These are phyloP conservation scores for Rhabdophis nuchalis DNA, from an alignment of 2,797 vertebrate species.

Conservation along the genomic window DNA sequence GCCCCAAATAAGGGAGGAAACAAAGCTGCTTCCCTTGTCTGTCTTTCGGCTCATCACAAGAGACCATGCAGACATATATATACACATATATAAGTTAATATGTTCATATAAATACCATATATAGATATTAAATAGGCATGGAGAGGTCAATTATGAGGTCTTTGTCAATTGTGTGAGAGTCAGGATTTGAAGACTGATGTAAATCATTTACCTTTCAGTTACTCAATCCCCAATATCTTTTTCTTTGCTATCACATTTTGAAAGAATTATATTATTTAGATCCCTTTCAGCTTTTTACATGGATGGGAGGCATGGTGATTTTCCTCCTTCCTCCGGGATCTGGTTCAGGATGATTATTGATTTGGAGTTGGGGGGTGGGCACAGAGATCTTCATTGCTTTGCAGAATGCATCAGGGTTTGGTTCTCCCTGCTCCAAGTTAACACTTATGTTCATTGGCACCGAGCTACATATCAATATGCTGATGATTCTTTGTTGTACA, in stretches of 20 bases:
- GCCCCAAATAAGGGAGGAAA: too few relatives aligned
- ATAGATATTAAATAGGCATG: not conserved
- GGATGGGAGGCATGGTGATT: not conserved
- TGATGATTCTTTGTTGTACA: not conserved
- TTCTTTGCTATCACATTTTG: not conserved
- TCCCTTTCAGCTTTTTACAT: not conserved
- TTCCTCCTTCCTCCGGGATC: not conserved
- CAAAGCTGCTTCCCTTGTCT: too few relatives aligned
- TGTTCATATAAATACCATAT: not conserved
- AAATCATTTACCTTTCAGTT: not conserved
- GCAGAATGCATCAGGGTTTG: not conserved
- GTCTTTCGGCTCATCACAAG: too few relatives aligned
- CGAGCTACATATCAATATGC: not conserved
- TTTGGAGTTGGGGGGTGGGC: not conserved
- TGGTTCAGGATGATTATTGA: not conserved
- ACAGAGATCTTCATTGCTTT: not conserved
- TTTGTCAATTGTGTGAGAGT: not conserved
- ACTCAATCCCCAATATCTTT: not conserved
- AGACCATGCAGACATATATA: too few relatives aligned
- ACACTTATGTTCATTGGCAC: not conserved
- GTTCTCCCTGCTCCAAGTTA: not conserved
- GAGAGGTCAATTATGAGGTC: not conserved
- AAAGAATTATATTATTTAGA: not conserved
- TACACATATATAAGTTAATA: not conserved
- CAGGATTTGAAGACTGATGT: not conserved